These are phyloP conservation scores for Petrophora chlorosata DNA, from an alignment of 2,888 invertebrate genomes.

Conservation along the genomic window DNA sequence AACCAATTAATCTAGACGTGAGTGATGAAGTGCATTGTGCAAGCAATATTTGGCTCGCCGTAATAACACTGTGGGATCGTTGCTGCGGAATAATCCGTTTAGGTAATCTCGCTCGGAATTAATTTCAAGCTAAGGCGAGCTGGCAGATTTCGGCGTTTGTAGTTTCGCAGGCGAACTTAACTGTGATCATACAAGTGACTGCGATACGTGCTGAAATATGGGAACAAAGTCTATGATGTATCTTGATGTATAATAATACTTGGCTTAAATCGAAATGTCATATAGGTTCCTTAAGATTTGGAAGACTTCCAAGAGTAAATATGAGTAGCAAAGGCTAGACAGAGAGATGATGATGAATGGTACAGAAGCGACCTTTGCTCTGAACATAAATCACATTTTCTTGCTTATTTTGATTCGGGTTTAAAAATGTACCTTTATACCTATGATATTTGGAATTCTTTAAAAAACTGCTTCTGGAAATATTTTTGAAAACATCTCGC, in stretches of 20 bases:
- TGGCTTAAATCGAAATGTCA: too few relatives aligned
- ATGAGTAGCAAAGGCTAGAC: too few relatives aligned
- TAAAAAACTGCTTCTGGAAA: too few relatives aligned
- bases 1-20: conserved; percentile 59
- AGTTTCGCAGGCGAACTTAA: conserved; percentile 23
- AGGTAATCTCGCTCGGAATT: conserved; percentile 29
- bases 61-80: conserved; percentile 23
- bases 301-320: too few relatives aligned
- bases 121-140: conserved; percentile 27
- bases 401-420: too few relatives aligned
- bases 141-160: conserved; percentile 28
- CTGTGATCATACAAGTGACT: conserved; percentile 12
- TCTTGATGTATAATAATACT: conserved; percentile 10
- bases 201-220: neutral
- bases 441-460: too few relatives aligned
- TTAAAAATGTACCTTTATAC: too few relatives aligned
- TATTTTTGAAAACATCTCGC: too few relatives aligned
- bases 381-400: too few relatives aligned
- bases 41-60: conserved; percentile 36
- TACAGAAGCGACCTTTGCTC: too few relatives aligned
- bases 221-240: conserved; percentile 13
- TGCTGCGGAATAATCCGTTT: conserved; percentile 29
- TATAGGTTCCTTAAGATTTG: too few relatives aligned
- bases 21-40: conserved; percentile 53
- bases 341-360: too few relatives aligned